phyloP scores from a whole-genome alignment of 2,113 vertebrate species.

The Gobius niger region DNA sequence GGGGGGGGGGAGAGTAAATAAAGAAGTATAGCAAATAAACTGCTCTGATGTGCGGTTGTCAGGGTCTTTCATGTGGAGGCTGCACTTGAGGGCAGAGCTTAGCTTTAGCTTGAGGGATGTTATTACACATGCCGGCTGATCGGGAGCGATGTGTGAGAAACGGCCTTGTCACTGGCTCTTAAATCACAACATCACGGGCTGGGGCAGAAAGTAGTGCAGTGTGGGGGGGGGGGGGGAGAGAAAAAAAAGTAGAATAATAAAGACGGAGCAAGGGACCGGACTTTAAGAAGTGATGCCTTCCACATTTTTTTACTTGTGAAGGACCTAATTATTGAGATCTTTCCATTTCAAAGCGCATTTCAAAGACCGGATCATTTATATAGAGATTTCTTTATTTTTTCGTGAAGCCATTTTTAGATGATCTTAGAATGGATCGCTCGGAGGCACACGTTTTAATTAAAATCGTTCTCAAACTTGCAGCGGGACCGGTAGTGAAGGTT shows the following conservation, averaged over 20 bases:
- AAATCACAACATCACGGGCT: conserved; percentile 57
- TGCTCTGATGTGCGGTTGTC: conserved; percentile 65
- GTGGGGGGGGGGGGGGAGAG: too few relatives aligned
- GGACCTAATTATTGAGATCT: too few relatives aligned
- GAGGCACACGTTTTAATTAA: too few relatives aligned
- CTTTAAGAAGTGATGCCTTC: conserved; percentile 2
- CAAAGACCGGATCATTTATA: too few relatives aligned
- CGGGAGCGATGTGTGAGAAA: conserved; percentile 71
- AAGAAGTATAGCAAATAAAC: conserved; percentile 69
- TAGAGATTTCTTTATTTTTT: too few relatives aligned
- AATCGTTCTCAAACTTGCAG: too few relatives aligned
- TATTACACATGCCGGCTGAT: conserved; percentile 70
- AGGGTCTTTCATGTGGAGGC: conserved; percentile 70
- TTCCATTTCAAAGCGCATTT: too few relatives aligned
- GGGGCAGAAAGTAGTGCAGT: conserved; percentile 30
- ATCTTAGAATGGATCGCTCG: too few relatives aligned
- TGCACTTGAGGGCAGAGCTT: conserved; percentile 70
- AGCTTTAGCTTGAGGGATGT: conserved; percentile 67
- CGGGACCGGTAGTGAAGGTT: too few relatives aligned
- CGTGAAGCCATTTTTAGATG: too few relatives aligned
- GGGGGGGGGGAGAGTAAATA: conserved; percentile 40
- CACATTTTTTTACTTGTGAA: too few relatives aligned
- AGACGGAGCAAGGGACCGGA: conserved; percentile 4
- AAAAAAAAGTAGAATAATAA: conserved; percentile 1
- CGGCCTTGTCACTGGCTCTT: conserved; percentile 61